Evolutionary conservation across 1,140 invertebrate genomes (phyloP), one percentile per base, ranked within the genome.

Genomic region (Orius laevigatus): DNA sequence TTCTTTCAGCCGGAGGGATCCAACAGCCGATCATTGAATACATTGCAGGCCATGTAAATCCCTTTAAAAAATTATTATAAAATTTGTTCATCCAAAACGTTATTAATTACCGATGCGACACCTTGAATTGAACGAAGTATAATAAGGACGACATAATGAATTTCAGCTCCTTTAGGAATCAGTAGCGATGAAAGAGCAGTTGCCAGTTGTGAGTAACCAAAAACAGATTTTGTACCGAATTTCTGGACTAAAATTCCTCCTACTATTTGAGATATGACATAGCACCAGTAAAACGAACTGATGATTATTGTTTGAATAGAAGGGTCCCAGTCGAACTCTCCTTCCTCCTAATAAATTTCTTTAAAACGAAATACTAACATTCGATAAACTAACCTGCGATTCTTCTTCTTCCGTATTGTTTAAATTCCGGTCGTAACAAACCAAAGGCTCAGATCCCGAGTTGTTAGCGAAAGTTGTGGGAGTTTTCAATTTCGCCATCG

Each of bases 41-140:
- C 75, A 87, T 87, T 1, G 83, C 79, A 20, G 85, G 84, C 75
- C 84, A 89, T 2, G 83, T 86, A 25, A 89, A 68, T 41, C 85
- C 84, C 80, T 83, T 56, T 47, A 67, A 56, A 60, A 39, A 56
- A 20, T 14, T n/a, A 43, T 33, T 12, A 32, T 16, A 53, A 4
- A 41, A 36, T 33, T n/a, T 31, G 9, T 31, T 18, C 3, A 42
- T 8, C 48, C 20, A 32, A 52, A 48, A 33, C 14, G 35, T 11
- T 2, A 50, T 6, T 50, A 63, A 68, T 69, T 62, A 74, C 71
- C 52, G 74, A 77, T n/a, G 76, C 75, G 51, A 76, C 70, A 25
- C 76, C 76, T 66, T 79, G 76, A 35, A 77, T 67, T 56, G 72
- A 78, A 18, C 78, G 63, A 14, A 81, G 60, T 5, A 68, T 61